Evolutionary conservation across 2,797 vertebrate species (phyloP).

Genomic region (Tragopan temminckii): DNA sequence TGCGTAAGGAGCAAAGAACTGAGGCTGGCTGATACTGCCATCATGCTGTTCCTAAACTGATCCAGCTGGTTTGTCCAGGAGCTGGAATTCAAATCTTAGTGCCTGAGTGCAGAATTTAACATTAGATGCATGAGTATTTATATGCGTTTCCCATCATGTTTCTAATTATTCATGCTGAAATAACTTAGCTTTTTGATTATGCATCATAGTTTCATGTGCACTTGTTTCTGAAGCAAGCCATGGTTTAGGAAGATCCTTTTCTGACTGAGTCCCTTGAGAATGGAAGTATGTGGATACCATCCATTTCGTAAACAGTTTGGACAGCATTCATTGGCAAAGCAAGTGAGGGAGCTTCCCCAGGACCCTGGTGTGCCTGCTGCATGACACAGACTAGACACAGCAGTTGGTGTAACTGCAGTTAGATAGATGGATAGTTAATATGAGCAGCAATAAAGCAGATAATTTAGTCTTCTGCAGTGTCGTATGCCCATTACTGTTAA

Average conservation of each 20-base stretch:
- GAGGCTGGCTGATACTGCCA: not conserved
- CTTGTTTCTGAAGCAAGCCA: not conserved
- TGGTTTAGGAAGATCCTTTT: not conserved
- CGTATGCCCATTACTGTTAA: accelerated
- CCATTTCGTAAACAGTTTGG: accelerated
- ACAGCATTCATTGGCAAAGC: not conserved
- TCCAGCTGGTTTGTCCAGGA: not conserved
- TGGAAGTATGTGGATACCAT: not conserved
- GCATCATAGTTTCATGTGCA: not conserved
- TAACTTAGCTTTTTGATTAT: not conserved
- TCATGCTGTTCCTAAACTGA: accelerated
- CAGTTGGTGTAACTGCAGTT: not conserved
- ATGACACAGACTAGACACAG: not conserved
- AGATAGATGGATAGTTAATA: accelerated
- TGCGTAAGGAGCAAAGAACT: not conserved
- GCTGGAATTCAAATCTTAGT: not conserved
- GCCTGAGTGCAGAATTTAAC: not conserved
- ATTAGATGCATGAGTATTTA: not conserved
- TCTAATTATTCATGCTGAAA: not conserved
- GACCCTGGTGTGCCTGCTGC: not conserved
- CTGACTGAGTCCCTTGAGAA: not conserved
- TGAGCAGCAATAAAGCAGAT: not conserved
- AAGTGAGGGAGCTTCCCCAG: not conserved
- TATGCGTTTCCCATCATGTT: not conserved
- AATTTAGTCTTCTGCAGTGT: not conserved